Conservation (phyloP, 2,113 vertebrate species). For the Gallinago media region DNA sequence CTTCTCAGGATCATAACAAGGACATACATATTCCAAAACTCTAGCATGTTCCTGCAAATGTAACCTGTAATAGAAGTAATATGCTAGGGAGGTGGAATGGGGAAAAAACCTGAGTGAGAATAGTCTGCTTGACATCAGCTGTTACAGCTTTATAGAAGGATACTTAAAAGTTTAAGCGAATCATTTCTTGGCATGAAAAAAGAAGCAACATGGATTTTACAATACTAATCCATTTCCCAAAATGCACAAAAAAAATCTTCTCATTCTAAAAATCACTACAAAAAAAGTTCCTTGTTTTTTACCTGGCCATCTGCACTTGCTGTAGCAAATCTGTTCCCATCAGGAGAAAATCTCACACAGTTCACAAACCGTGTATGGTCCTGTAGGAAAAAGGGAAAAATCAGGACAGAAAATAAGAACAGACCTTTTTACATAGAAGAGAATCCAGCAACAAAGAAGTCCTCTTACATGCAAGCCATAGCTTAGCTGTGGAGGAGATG, state of each 20-base stretch:
- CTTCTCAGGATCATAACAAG: not conserved
- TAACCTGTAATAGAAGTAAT: not conserved
- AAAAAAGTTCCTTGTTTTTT: not conserved
- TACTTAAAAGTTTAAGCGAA: not conserved
- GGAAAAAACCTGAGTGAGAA: not conserved
- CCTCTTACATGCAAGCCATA: not conserved
- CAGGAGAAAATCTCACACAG: conserved; percentile 92
- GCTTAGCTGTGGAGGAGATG: not conserved
- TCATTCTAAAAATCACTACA: not conserved
- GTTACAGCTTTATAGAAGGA: not conserved
- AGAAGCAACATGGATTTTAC: not conserved
- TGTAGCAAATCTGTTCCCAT: conserved; percentile 88
- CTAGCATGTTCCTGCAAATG: not conserved
- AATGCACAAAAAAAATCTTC: not conserved
- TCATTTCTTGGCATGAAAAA: not conserved
- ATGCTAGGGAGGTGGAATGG: not conserved
- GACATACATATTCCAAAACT: not conserved
- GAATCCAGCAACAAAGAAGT: not conserved
- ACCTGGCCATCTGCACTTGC: conserved; percentile 94
- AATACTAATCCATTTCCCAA: not conserved
- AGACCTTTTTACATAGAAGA: not conserved
- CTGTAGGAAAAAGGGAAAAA: conserved; percentile 59
- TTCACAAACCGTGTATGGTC: conserved; percentile 93
- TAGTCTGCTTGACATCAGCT: not conserved
- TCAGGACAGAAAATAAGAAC: not conserved